These are phyloP conservation scores for Fopius arisanus DNA, from an alignment of 1,140 invertebrate species.

Conservation along the genomic window DNA sequence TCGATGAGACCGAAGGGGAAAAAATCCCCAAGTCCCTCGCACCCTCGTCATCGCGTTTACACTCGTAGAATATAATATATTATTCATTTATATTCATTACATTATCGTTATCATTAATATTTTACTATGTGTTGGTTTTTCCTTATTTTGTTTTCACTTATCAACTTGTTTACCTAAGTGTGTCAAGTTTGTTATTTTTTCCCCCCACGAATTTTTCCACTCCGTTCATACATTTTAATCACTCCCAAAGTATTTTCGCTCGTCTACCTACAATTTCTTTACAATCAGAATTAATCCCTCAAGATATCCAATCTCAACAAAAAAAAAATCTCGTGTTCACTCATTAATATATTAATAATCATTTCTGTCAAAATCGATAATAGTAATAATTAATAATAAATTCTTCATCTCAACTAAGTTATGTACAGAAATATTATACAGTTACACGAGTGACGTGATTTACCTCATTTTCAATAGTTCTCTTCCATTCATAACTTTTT, in stretches of 20 bases:
- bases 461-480: constrained; percentile 8
- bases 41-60: constrained; percentile 38
- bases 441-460: constrained; percentile 26
- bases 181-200: constrained; percentile 12
- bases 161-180: not conserved
- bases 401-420: constrained; percentile 52
- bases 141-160: constrained; percentile 5
- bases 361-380: constrained; percentile 35
- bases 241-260: not conserved
- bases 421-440: constrained; percentile 61
- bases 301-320: constrained; percentile 46
- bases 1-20: not conserved
- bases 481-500: constrained; percentile 30
- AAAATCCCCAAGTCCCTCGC: constrained; percentile 23
- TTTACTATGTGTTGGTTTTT: constrained; percentile 12
- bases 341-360: constrained; percentile 35
- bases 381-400: constrained; percentile 42
- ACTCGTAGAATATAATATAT: constrained; percentile 35
- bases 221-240: constrained; percentile 25
- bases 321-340: constrained; percentile 46
- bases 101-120: constrained; percentile 12
- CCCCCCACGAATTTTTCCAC: not conserved
- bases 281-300: constrained; percentile 29
- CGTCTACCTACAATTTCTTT: not conserved
- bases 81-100: constrained; percentile 23